Percentiles rank a stretch among this genome's conserved stretches.
phyloP scores from a whole-genome alignment of 2,888 invertebrate genomes.

The Deilephila porcellus region DNA sequence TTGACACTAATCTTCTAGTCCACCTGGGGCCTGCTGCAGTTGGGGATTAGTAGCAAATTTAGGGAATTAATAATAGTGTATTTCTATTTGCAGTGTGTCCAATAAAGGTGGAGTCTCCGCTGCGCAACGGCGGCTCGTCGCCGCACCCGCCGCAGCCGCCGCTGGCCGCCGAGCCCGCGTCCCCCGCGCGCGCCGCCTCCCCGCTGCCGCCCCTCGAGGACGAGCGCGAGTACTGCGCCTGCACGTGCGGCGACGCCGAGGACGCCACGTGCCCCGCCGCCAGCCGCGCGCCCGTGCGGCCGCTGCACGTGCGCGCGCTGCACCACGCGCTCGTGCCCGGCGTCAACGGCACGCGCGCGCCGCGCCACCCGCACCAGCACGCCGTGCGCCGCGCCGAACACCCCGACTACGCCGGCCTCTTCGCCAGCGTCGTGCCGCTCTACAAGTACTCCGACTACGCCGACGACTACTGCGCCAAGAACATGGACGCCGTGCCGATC shows the following conservation, averaged over 20 bases:
- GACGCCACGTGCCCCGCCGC: slow-evolving; percentile 71
- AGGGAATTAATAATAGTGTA: neutral
- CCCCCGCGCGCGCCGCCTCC: slow-evolving; percentile 30
- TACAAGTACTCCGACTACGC: slow-evolving; percentile 81
- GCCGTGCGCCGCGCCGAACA: slow-evolving; percentile 67
- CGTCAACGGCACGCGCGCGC: slow-evolving; percentile 85
- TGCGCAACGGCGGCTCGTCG: slow-evolving; percentile 65
- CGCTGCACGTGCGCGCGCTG: slow-evolving; percentile 79
- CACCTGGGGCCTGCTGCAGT: no score
- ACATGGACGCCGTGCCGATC: slow-evolving; percentile 67
- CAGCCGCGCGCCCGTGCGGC: slow-evolving; percentile 67
- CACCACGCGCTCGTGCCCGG: slow-evolving; percentile 84
- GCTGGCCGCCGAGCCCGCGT: neutral
- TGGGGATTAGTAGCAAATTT: no score
- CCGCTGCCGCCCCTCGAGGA: slow-evolving; percentile 64
- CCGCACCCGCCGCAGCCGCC: slow-evolving; percentile 37
- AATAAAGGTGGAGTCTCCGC: slow-evolving; percentile 66
- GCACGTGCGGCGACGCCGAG: slow-evolving; percentile 60
- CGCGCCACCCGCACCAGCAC: slow-evolving; percentile 66
- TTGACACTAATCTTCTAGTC: no score
- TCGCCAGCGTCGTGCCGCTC: slow-evolving; percentile 73
- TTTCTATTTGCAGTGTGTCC: slow-evolving; percentile 49
- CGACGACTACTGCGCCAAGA: slow-evolving; percentile 77
- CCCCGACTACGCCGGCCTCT: slow-evolving; percentile 64
- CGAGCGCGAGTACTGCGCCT: slow-evolving; percentile 58